A percentile compares a stretch with the other conserved stretches of the same genome.
Evolutionary conservation across 2,888 invertebrate genomes (phyloP).

Genomic region (Mantis religiosa): DNA sequence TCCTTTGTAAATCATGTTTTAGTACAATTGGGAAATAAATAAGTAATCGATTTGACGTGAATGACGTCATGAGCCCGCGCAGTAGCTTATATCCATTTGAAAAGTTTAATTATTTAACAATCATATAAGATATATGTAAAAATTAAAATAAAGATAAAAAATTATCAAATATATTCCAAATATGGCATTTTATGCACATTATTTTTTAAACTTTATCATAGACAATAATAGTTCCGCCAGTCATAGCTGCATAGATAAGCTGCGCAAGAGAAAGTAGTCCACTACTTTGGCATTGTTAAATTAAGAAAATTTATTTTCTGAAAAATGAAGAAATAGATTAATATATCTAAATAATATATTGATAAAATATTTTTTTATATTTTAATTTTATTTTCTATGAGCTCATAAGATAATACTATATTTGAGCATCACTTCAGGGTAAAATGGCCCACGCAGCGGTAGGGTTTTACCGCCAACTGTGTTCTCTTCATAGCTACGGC

Average conservation of each 20-base stretch:
- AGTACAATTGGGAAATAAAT: background rate
- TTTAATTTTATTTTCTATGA: background rate
- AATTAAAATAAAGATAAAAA: background rate
- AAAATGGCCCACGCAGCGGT: conserved; percentile 28
- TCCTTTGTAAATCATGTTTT: background rate
- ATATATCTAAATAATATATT: background rate
- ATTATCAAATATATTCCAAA: background rate
- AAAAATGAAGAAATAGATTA: background rate
- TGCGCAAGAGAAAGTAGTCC: conserved; percentile 26
- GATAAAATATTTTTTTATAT: background rate
- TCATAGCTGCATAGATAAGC: background rate
- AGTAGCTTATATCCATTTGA: background rate
- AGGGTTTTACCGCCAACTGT: conserved; percentile 43
- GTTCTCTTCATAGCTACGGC: conserved; percentile 40
- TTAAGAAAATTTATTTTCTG: background rate
- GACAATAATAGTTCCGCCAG: background rate
- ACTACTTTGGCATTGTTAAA: background rate
- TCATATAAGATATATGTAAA: background rate
- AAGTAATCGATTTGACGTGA: background rate
- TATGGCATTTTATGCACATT: background rate
- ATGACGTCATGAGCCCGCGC: background rate
- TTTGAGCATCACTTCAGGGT: background rate
- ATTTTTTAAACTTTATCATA: background rate
- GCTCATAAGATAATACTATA: background rate
- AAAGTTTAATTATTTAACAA: background rate